A percentile compares a stretch with the other conserved stretches of the same genome.
Evolutionary conservation across 1,140 invertebrate genomes (phyloP).

Genomic region (Pachypsylla venusta): DNA sequence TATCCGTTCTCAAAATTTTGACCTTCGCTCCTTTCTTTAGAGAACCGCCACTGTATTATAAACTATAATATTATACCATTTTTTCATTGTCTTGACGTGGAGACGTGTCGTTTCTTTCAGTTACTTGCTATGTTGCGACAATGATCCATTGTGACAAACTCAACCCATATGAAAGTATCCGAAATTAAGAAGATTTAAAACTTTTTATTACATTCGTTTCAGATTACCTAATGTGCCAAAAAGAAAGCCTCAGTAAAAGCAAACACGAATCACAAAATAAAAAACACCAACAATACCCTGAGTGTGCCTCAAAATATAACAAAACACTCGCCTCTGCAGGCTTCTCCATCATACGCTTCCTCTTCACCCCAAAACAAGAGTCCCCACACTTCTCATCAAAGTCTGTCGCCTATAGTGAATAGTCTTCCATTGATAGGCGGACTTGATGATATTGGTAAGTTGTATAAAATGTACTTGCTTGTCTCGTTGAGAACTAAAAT

Average conservation of each 20-base stretch:
- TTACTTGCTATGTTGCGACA: too few relatives aligned
- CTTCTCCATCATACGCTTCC: conserved; percentile 34
- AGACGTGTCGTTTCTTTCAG: too few relatives aligned
- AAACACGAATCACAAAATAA: conserved; percentile 7
- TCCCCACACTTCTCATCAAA: conserved; percentile 30
- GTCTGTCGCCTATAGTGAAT: conserved; percentile 24
- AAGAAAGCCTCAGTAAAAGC: neutral
- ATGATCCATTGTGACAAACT: too few relatives aligned
- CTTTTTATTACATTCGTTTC: too few relatives aligned
- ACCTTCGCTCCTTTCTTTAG: too few relatives aligned
- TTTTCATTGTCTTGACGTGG: too few relatives aligned
- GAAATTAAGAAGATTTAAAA: too few relatives aligned
- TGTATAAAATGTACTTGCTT: conserved; percentile 13
- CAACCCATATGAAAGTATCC: too few relatives aligned
- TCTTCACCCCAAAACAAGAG: conserved; percentile 30
- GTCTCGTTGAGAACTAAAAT: conserved; percentile 16
- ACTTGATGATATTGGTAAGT: conserved; percentile 18
- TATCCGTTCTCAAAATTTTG: too few relatives aligned
- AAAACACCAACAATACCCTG: conserved; percentile 10
- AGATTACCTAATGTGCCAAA: too few relatives aligned
- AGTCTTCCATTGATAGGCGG: neutral
- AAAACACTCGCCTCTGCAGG: conserved; percentile 37
- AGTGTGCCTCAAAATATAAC: conserved; percentile 24
- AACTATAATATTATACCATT: too few relatives aligned
- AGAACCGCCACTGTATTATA: too few relatives aligned